Evolutionary conservation across 2,888 invertebrate species (phyloP), one percentile per base, ranked within the genome.

Genomic region (Drosophila mimetica): DNA sequence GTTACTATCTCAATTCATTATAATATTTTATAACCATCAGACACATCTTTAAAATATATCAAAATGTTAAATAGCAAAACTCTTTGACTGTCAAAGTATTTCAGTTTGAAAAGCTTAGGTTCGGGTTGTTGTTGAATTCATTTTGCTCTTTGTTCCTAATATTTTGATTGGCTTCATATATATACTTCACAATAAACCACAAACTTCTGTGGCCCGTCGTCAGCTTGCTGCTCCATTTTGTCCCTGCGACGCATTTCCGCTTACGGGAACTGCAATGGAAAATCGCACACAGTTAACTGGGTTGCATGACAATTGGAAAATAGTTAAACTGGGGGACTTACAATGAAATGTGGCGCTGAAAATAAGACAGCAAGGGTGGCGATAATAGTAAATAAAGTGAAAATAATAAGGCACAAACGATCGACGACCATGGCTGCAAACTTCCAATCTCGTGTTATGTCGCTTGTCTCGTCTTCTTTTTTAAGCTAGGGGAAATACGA

Each of bases 381-480:
- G 93, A 97, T 95, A 94, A 97, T 97, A 93, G 98, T 98, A 95
- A 98, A 98, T 93, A 97, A 95, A 93, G 98, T 97, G 95, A 99
- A 99, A 94, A 98, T 96, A 94, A 98, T 97, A 95, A 99, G 97
- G 96, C 99, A 99, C 95, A 98, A 95, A 94, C 98, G 96, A 95
- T 99, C 99, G 93, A 99, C 97, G 93, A 99, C 98, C 97, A 98
- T 98, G 92, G 98, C 98, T 92, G 98, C 98, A 93, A 98, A 99
- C 94, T 98, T 98, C 99, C 99, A 99, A 95, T 98, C 98, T 93
- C 97, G 96, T 92, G 97, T 96, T 91, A 98, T 94, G 92, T 97
- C 97, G 92, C 96, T 95, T 89, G 96, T 96, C 92, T 97, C 96
- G 92, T 99, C 98, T 92, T 98, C 97, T 92, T 96, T 96, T 92